phyloP scores from a whole-genome alignment of 2,797 vertebrate species.

The Crax fasciolata region DNA sequence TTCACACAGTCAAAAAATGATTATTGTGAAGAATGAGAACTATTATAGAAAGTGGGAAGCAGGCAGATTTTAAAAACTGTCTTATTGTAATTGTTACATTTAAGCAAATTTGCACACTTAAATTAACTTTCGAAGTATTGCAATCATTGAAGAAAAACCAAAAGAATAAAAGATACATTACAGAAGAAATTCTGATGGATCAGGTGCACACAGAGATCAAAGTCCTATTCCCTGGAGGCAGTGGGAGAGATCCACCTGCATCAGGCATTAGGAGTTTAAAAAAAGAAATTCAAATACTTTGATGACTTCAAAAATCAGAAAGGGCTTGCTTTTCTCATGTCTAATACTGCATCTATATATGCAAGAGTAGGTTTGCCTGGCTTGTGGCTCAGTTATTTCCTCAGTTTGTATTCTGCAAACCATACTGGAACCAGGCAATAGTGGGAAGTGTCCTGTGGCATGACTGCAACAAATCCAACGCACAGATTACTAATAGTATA shows the following conservation, averaged over 20 bases:
- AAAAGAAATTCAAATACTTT: not conserved
- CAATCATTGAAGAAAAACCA: not conserved
- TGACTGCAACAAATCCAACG: not conserved
- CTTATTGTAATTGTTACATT: not conserved
- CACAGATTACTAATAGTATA: not conserved
- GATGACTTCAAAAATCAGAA: not conserved
- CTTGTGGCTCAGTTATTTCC: not conserved
- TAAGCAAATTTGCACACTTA: not conserved
- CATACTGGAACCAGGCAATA: not conserved
- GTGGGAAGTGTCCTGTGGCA: not conserved
- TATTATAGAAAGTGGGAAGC: not conserved
- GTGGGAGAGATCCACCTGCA: not conserved
- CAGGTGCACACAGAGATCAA: not conserved
- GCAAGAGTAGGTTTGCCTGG: not conserved
- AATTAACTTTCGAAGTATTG: not conserved
- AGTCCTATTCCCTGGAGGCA: not conserved
- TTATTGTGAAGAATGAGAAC: not conserved
- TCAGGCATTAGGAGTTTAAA: not conserved
- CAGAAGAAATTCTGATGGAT: not conserved
- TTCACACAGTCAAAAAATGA: not conserved
- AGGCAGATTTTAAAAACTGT: not conserved
- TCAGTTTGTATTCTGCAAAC: not conserved
- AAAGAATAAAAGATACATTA: accelerated
- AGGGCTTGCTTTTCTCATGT: not conserved
- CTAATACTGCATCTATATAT: not conserved